Evolutionary conservation across 2,113 vertebrate species (phyloP).

Genomic region (Dendrocopos noguchii): DNA sequence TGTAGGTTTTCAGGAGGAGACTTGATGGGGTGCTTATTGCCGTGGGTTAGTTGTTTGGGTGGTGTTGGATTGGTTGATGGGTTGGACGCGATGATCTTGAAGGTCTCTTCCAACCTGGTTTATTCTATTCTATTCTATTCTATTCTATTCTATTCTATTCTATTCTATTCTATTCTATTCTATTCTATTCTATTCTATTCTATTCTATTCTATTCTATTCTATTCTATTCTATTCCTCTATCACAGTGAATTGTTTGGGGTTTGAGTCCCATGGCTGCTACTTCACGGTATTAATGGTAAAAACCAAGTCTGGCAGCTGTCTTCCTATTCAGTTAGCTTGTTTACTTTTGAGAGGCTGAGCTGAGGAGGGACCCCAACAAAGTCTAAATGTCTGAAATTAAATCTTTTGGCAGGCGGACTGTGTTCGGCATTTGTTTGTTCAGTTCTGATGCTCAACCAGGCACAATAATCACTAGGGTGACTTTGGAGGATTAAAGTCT

Average conservation of each 20-base stretch:
- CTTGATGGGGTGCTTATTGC: too few species aligned
- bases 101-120: too few species aligned
- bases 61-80: too few species aligned
- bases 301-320: background rate
- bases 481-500: slow-evolving; percentile 70
- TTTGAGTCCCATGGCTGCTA: background rate
- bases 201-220: too few species aligned
- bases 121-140: too few species aligned
- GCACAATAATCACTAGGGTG: slow-evolving; percentile 49
- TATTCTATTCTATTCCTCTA: too few species aligned
- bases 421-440: slow-evolving; percentile 49
- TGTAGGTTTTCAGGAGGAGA: too few species aligned
- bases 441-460: slow-evolving; percentile 51
- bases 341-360: background rate
- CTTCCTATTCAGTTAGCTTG: background rate
- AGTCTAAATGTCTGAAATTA: slow-evolving; percentile 18
- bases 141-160: too few species aligned
- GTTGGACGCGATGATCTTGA: too few species aligned
- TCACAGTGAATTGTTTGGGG: background rate
- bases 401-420: slow-evolving; percentile 36
- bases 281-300: background rate
- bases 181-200: too few species aligned
- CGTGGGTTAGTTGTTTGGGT: too few species aligned
- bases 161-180: too few species aligned
- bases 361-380: background rate